Percentiles rank a stretch among this genome's conserved stretches.
phyloP scores from a whole-genome alignment of 2,113 vertebrate genomes.

The Tichodroma muraria region DNA sequence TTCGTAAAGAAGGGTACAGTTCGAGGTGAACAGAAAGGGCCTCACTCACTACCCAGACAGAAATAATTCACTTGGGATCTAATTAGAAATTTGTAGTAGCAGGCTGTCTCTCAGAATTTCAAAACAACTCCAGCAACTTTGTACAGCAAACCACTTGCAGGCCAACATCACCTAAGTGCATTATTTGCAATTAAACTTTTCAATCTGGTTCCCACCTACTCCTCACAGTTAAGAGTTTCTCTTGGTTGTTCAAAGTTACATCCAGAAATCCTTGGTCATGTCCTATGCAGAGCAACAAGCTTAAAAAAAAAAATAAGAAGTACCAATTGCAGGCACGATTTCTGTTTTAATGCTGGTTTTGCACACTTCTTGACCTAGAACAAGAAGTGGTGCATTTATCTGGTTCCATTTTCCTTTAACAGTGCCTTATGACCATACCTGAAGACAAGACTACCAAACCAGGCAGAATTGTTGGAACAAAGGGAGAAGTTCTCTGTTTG shows the following conservation, averaged over 20 bases:
- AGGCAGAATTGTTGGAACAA: background rate
- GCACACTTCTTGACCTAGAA: background rate
- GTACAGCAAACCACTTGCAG: background rate
- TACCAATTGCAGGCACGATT: background rate
- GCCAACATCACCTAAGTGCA: background rate
- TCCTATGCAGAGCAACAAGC: background rate
- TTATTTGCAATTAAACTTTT: background rate
- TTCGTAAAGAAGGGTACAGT: background rate
- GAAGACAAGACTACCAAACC: background rate
- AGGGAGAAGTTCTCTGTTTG: background rate
- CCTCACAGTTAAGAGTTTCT: background rate
- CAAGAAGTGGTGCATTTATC: background rate
- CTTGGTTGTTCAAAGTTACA: background rate
- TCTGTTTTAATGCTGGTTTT: background rate
- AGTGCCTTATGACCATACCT: background rate
- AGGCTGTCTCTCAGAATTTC: background rate
- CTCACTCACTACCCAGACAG: background rate
- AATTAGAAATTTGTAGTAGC: background rate
- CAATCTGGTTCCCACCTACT: background rate
- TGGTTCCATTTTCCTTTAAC: background rate
- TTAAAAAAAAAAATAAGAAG: background rate
- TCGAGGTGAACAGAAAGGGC: background rate
- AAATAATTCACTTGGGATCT: background rate
- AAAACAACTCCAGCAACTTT: background rate
- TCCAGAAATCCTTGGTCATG: background rate